These are phyloP conservation scores for Coccyzus lansbergi DNA, from an alignment of 2,797 vertebrate genomes.

Conservation along the genomic window DNA sequence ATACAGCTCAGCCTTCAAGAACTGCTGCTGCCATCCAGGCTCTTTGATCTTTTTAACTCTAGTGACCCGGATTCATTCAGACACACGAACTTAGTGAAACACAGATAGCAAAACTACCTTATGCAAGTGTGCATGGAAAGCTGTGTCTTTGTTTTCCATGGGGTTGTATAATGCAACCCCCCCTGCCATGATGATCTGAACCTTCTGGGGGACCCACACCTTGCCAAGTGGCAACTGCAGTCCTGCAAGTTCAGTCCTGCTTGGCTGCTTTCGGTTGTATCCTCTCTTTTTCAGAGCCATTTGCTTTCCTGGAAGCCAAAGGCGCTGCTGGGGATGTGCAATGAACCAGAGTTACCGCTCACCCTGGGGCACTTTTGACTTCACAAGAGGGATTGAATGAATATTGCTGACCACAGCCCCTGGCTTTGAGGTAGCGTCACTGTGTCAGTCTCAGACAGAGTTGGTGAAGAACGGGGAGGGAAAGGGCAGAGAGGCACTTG, in stretches of 20 bases:
- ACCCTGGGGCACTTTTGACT: neutral
- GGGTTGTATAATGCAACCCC: neutral
- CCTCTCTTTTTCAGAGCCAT: neutral
- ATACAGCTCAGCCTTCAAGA: neutral
- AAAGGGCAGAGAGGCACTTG: accelerated
- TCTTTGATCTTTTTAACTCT: neutral
- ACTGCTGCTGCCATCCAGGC: neutral
- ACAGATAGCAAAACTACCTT: neutral
- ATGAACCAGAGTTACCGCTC: neutral
- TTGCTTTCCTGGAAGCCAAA: neutral
- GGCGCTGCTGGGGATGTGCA: neutral
- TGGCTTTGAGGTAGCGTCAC: neutral
- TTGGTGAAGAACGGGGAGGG: neutral
- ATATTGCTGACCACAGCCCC: neutral
- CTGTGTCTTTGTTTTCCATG: neutral
- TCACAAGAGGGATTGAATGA: accelerated
- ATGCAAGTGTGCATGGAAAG: neutral
- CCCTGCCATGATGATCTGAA: neutral
- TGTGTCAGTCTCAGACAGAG: neutral
- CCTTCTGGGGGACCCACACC: neutral
- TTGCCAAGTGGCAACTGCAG: neutral
- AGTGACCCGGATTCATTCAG: neutral
- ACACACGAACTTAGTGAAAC: accelerated
- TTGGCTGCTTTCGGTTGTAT: neutral
- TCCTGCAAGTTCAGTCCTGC: neutral